Percentiles rank a stretch among this genome's conserved stretches.
phyloP scores from a whole-genome alignment of 2,113 vertebrate species.

The Oceanodroma tethys region DNA sequence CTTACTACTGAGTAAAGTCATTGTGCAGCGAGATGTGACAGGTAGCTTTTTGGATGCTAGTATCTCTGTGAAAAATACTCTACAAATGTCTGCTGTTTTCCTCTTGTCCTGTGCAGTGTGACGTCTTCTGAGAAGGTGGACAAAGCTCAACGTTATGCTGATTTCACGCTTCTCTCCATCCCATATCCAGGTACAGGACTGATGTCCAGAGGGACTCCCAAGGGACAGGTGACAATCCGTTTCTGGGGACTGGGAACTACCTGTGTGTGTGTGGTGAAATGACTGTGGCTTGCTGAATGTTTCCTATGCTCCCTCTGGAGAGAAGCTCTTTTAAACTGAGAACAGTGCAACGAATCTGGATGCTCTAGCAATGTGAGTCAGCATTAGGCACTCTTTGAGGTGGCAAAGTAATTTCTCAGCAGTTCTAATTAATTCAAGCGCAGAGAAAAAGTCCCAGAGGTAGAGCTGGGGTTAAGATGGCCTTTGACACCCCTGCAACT shows the following conservation, averaged over 20 bases:
- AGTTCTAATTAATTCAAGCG: background rate
- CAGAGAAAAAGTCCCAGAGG: background rate
- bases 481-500: background rate
- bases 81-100: background rate
- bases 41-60: background rate
- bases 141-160: constrained; percentile 97
- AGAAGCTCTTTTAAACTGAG: background rate
- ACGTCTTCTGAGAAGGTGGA: constrained; percentile 98
- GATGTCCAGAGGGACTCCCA: constrained; percentile 18
- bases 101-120: constrained; percentile 78
- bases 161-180: constrained; percentile 96
- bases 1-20: background rate
- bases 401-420: background rate
- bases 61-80: background rate
- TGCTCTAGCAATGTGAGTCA: background rate
- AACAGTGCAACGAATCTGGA: background rate
- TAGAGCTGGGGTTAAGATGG: background rate
- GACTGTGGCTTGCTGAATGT: background rate
- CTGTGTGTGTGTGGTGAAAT: background rate
- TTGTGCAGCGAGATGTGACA: background rate
- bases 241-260: constrained; percentile 8
- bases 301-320: background rate
- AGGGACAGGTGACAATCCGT: constrained; percentile 20
- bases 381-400: background rate
- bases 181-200: constrained; percentile 91